Conservation (phyloP, 2,888 invertebrate genomes). For the Archips xylosteana region DNA sequence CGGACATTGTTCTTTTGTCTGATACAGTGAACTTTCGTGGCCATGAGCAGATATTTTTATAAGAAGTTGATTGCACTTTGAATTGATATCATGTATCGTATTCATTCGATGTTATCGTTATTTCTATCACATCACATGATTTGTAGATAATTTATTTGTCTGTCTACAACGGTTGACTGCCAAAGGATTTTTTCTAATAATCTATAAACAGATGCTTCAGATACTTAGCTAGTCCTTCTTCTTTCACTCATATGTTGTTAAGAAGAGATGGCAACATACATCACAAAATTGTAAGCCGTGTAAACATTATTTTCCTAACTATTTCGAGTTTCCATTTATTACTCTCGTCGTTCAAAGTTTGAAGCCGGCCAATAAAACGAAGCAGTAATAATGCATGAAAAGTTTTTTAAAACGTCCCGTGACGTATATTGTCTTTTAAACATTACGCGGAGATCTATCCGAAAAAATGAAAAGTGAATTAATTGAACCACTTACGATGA, state of each 20-base stretch:
- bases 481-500: conserved; percentile 20
- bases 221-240: background rate
- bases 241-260: background rate
- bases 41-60: background rate
- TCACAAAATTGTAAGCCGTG: conserved; percentile 16
- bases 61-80: background rate
- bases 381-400: conserved; percentile 1
- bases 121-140: background rate
- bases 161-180: conserved; percentile 4
- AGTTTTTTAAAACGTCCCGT: conserved; percentile 14
- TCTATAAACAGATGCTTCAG: background rate
- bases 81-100: background rate
- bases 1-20: too few relatives aligned
- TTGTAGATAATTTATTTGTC: background rate
- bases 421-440: conserved; percentile 17
- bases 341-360: conserved; percentile 6
- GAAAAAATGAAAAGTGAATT: conserved; percentile 12
- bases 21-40: too few relatives aligned
- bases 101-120: background rate
- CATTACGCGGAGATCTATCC: conserved; percentile 2
- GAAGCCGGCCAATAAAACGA: conserved; percentile 4
- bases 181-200: background rate
- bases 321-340: conserved; percentile 8
- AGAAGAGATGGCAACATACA: conserved; percentile 2
- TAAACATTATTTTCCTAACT: conserved; percentile 24